Percentiles rank a stretch among this genome's conserved stretches.
Evolutionary conservation across 2,888 invertebrate species (phyloP).

Genomic region (Chorisops tibialis): DNA sequence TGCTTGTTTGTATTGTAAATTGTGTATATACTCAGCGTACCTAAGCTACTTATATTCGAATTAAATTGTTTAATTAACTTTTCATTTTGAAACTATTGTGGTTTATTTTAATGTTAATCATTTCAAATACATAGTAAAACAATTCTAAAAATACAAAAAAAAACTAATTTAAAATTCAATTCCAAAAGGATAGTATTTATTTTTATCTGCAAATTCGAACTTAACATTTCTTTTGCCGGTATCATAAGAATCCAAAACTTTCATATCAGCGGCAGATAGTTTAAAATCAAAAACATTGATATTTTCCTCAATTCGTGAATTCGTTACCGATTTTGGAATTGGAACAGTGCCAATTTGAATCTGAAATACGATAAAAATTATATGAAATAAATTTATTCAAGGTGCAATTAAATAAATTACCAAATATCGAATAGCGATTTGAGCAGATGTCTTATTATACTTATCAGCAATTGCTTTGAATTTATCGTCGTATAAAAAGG

Average conservation of each 20-base stretch:
- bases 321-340: conserved; percentile 55
- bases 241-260: conserved; percentile 55
- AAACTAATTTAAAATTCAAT: conserved; percentile 46
- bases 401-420: conserved; percentile 47
- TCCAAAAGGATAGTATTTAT: conserved; percentile 49
- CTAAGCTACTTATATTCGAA: too few relatives aligned
- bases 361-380: conserved; percentile 53
- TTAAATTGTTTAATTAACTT: too few relatives aligned
- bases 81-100: too few relatives aligned
- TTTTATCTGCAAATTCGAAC: conserved; percentile 38
- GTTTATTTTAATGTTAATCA: too few relatives aligned
- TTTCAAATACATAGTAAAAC: too few relatives aligned
- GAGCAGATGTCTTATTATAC: conserved; percentile 63
- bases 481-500: conserved; percentile 54
- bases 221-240: conserved; percentile 44
- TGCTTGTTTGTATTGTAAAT: too few relatives aligned
- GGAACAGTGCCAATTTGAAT: conserved; percentile 53
- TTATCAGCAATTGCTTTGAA: conserved; percentile 58
- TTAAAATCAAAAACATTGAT: conserved; percentile 55
- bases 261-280: conserved; percentile 53
- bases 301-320: conserved; percentile 51
- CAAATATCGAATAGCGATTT: conserved; percentile 63
- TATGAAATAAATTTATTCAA: too few relatives aligned
- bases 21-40: too few relatives aligned
- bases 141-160: too few relatives aligned